Evolutionary conservation across 2,113 vertebrate species (phyloP).

Genomic region (Psophia crepitans): DNA sequence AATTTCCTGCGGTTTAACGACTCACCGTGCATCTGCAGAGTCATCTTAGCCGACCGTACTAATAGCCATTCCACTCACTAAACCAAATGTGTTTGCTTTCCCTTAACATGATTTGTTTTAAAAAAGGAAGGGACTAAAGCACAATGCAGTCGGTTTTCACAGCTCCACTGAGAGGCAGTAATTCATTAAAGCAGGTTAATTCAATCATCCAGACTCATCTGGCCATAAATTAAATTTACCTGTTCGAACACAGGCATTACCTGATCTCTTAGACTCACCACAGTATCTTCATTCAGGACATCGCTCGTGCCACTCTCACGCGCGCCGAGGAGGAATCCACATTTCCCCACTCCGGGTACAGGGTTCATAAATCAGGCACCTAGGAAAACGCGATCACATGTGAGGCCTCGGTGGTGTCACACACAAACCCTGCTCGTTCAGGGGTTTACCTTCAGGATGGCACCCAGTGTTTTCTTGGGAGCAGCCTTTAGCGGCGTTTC

Average conservation of each 20-base stretch:
- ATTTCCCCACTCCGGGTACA: not conserved
- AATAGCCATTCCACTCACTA: not conserved
- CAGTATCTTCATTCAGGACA: not conserved
- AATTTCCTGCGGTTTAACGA: not conserved
- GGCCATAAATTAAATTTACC: not conserved
- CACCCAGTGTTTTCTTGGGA: not conserved
- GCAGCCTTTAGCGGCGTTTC: not conserved
- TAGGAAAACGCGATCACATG: not conserved
- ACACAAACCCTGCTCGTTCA: not conserved
- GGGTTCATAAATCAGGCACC: not conserved
- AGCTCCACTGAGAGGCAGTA: not conserved
- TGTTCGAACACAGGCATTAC: not conserved
- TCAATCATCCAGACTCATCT: not conserved
- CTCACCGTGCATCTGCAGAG: not conserved
- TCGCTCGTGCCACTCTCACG: not conserved
- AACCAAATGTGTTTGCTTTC: not conserved
- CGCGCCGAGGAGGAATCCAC: not conserved
- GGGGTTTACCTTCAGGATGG: not conserved
- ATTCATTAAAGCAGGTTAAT: constrained; percentile 6
- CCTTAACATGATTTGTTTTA: not conserved
- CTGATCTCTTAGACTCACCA: not conserved
- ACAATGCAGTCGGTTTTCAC: not conserved
- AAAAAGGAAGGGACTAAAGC: not conserved
- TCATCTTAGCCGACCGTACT: not conserved
- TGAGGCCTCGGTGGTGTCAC: no score